Conservation (phyloP, 2,888 invertebrate species). For the Phengaris arion region DNA sequence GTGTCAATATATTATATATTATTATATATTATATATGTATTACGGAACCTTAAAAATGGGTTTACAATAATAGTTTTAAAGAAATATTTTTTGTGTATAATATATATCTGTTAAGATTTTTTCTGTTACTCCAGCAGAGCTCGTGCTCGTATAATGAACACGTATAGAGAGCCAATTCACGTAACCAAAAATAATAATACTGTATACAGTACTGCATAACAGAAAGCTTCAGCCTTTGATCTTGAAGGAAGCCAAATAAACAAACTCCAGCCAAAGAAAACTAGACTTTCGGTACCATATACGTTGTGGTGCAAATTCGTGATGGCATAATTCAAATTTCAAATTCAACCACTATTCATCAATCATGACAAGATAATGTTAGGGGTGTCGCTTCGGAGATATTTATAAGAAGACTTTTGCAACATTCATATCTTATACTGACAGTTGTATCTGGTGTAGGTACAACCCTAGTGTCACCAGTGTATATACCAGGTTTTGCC, state of each 20-base stretch:
- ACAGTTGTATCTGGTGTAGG: background rate
- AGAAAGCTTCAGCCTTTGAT: slow-evolving; percentile 1
- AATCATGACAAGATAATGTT: slow-evolving; percentile 10
- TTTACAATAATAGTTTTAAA: too few relatives aligned
- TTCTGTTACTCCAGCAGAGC: background rate
- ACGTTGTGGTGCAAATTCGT: background rate
- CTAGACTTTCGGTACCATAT: background rate
- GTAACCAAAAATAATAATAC: slow-evolving; percentile 7
- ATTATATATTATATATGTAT: too few relatives aligned
- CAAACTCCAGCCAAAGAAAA: background rate
- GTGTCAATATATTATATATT: too few relatives aligned
- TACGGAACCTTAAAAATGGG: too few relatives aligned
- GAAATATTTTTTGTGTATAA: too few relatives aligned
- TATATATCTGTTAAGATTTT: background rate
- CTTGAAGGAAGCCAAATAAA: slow-evolving; percentile 7
- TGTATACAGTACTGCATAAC: background rate
- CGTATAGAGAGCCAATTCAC: background rate
- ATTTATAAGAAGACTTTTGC: background rate
- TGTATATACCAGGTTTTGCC: background rate
- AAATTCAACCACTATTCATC: slow-evolving; percentile 15
- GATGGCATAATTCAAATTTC: background rate
- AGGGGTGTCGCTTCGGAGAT: background rate
- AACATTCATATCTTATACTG: background rate
- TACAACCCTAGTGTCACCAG: background rate
- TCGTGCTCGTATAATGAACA: background rate